These are phyloP conservation scores for Diarsia brunnea DNA, from an alignment of 2,888 invertebrate species.

Conservation along the genomic window DNA sequence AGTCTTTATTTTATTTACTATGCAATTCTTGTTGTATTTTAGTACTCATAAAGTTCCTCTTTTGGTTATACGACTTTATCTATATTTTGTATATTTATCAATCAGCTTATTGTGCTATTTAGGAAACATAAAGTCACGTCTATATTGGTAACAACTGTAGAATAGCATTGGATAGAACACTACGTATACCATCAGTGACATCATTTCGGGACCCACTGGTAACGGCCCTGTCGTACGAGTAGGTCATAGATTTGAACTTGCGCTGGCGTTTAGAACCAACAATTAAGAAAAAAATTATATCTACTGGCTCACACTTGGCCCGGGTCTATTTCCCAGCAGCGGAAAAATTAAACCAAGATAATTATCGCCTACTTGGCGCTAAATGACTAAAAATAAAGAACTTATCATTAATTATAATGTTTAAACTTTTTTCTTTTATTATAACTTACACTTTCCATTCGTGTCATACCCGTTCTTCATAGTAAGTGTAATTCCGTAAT, in stretches of 20 bases:
- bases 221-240: background rate
- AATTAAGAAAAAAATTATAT: background rate
- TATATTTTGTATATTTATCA: constrained; percentile 3
- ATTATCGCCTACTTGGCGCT: background rate
- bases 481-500: constrained; percentile 25
- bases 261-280: background rate
- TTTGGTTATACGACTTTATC: background rate
- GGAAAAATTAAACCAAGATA: background rate
- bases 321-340: background rate
- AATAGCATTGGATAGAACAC: background rate
- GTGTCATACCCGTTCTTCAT: background rate
- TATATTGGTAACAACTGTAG: background rate
- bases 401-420: background rate
- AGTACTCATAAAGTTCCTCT: constrained; percentile 14
- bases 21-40: constrained; percentile 16
- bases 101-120: background rate
- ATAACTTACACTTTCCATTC: background rate
- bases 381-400: background rate
- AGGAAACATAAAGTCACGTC: background rate
- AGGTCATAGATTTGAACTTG: background rate
- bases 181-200: background rate
- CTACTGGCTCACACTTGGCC: background rate
- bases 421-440: background rate
- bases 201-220: background rate
- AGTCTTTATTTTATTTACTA: constrained; percentile 30